Conservation (phyloP, 2,888 invertebrate species). For the Aporophyla nigra region DNA sequence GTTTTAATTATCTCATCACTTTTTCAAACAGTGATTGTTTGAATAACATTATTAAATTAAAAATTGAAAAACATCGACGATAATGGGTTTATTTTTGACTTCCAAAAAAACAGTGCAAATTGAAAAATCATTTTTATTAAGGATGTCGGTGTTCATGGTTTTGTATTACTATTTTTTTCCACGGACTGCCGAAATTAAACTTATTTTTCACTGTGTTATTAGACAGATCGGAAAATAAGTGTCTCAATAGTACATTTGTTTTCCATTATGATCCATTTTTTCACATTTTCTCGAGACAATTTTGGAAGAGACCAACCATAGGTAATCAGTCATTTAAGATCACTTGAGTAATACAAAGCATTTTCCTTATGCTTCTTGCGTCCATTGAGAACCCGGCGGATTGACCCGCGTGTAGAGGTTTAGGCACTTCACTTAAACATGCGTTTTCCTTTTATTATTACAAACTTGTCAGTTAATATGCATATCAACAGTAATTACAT, state of each 20-base stretch:
- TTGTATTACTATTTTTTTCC: too few relatives aligned
- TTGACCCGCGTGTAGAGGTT: slow-evolving; percentile 31
- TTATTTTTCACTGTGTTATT: too few relatives aligned
- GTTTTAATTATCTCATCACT: neutral
- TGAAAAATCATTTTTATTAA: too few relatives aligned
- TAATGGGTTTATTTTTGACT: neutral
- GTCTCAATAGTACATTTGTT: too few relatives aligned
- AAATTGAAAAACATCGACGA: neutral
- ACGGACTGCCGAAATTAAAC: too few relatives aligned
- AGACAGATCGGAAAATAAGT: too few relatives aligned
- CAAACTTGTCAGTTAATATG: slow-evolving; percentile 9
- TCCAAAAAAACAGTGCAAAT: too few relatives aligned
- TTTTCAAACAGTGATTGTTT: neutral
- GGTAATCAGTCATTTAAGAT: slow-evolving; percentile 34
- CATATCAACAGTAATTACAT: slow-evolving; percentile 21
- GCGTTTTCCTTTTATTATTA: slow-evolving; percentile 49
- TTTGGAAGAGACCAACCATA: neutral
- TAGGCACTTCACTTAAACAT: neutral
- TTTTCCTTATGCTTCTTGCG: slow-evolving; percentile 41
- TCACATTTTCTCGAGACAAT: neutral
- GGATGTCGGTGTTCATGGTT: too few relatives aligned
- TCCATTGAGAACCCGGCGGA: slow-evolving; percentile 11
- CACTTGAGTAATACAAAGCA: neutral
- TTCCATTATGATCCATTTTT: neutral
- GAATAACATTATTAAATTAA: neutral